phyloP scores from a whole-genome alignment of 2,113 vertebrate genomes.

The Mobula hypostoma region DNA sequence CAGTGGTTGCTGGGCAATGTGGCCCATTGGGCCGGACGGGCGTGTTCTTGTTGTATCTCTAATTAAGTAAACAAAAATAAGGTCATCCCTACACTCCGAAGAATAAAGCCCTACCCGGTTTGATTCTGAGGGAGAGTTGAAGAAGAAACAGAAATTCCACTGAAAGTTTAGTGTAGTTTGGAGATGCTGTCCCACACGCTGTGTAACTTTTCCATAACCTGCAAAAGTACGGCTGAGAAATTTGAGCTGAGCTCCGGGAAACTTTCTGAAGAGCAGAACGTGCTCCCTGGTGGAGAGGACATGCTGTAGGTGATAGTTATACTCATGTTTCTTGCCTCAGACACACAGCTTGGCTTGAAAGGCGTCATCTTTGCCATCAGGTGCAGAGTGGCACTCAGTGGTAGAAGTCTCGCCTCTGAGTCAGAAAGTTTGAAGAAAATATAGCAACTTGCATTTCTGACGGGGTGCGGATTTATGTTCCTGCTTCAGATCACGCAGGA shows the following conservation, averaged over 20 bases:
- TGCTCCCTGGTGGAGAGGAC: background rate
- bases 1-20: too few relatives aligned
- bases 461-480: background rate
- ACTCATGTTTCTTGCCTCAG: background rate
- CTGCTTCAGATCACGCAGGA: background rate
- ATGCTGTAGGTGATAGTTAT: background rate
- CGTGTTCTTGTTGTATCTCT: too few relatives aligned
- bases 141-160: too few relatives aligned
- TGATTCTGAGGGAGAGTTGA: too few relatives aligned
- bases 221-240: background rate
- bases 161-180: too few relatives aligned
- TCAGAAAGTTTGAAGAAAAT: background rate
- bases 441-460: background rate
- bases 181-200: too few relatives aligned
- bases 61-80: too few relatives aligned
- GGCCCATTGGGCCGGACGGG: too few relatives aligned
- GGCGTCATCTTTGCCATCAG: background rate
- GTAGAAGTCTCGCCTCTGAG: background rate
- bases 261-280: background rate
- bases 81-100: too few relatives aligned
- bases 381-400: background rate
- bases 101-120: too few relatives aligned
- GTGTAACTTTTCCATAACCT: too few relatives aligned
- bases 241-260: background rate
- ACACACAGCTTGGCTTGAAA: background rate